Percentiles rank a stretch among this genome's conserved stretches.
These are phyloP conservation scores for Copidosoma floridanum DNA, from an alignment of 1,140 invertebrate species.

Conservation along the genomic window DNA sequence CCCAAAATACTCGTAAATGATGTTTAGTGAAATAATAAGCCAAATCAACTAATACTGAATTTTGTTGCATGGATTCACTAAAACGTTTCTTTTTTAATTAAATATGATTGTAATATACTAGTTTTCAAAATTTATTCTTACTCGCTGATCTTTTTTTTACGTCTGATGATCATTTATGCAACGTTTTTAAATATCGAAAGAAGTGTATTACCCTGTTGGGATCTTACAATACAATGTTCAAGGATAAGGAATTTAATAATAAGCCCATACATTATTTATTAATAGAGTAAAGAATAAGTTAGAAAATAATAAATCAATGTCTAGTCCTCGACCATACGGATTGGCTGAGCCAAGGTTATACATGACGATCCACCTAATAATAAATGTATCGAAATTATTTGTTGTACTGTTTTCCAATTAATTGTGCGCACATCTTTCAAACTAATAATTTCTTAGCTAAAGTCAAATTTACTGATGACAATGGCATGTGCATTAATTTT, in stretches of 20 bases:
- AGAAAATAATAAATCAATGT: no score
- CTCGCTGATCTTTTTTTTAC: constrained; percentile 53
- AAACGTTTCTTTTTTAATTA: no score
- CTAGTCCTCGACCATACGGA: constrained; percentile 59
- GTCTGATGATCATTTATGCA: constrained; percentile 58
- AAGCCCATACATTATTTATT: not conserved
- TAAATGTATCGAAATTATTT: constrained; percentile 63
- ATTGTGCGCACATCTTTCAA: constrained; percentile 54
- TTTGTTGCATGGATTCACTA: no score
- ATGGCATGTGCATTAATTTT: constrained; percentile 62
- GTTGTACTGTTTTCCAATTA: constrained; percentile 43
- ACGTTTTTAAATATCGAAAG: constrained; percentile 68
- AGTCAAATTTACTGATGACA: constrained; percentile 54
- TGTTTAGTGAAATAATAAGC: no score
- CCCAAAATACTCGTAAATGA: no score
- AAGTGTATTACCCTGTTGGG: constrained; percentile 54
- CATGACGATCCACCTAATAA: constrained; percentile 66
- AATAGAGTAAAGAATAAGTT: no score
- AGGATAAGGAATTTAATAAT: not conserved
- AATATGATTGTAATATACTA: no score
- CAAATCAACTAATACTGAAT: no score
- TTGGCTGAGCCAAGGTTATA: constrained; percentile 64
- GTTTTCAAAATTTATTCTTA: no score
- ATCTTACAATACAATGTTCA: constrained; percentile 43
- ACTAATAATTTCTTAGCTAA: constrained; percentile 49